Evolutionary conservation across 2,113 vertebrate species (phyloP).

Genomic region (Mirza zaza): DNA sequence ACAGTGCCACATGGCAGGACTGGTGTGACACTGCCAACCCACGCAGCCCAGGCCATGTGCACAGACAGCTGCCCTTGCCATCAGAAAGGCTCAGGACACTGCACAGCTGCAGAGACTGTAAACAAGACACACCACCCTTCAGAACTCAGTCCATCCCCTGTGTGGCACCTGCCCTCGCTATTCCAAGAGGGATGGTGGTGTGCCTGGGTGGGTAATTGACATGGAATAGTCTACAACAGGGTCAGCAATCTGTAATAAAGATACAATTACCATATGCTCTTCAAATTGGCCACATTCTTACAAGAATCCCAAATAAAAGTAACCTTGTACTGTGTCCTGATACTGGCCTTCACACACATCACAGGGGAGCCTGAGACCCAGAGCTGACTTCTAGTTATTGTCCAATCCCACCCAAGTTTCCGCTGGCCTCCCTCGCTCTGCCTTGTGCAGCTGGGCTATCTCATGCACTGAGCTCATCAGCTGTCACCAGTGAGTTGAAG

Average conservation of each 20-base stretch:
- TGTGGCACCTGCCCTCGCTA: neutral
- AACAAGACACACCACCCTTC: rapidly evolving
- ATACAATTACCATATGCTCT: neutral
- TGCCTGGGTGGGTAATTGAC: neutral
- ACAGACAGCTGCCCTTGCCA: neutral
- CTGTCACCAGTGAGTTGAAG: neutral
- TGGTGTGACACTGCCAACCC: rapidly evolving
- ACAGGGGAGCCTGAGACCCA: neutral
- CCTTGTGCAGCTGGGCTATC: neutral
- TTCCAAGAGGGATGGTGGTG: neutral
- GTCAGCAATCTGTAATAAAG: neutral
- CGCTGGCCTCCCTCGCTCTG: neutral
- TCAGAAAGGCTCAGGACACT: neutral
- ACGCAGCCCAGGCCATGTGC: rapidly evolving
- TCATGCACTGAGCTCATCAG: neutral
- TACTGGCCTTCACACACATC: neutral
- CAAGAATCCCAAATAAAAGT: neutral
- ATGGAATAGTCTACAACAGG: rapidly evolving
- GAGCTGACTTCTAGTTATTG: neutral
- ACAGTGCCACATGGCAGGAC: neutral
- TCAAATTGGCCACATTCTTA: neutral
- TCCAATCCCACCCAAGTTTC: neutral
- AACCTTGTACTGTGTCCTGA: neutral
- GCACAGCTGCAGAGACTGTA: too few species aligned
- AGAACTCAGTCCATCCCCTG: neutral